Evolutionary conservation across 2,888 invertebrate genomes (phyloP).

Genomic region (Priocnemis perturbator): DNA sequence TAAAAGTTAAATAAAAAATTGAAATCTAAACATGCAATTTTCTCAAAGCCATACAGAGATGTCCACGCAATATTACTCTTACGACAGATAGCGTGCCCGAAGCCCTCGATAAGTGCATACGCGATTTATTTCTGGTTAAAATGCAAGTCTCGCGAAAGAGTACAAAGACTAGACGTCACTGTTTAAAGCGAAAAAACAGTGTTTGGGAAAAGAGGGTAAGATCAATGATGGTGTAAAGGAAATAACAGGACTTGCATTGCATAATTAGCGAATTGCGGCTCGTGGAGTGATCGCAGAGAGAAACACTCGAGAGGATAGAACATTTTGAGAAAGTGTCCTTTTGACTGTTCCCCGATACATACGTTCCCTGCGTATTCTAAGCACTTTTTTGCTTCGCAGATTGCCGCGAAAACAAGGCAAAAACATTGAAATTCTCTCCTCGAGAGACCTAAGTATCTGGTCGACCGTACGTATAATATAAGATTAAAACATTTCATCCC

Average conservation of each 20-base stretch:
- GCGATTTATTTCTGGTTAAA: not conserved
- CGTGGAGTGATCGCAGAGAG: not conserved
- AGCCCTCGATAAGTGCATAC: not conserved
- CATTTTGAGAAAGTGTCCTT: not conserved
- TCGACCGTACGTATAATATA: not conserved
- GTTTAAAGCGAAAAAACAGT: not conserved
- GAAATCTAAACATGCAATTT: too few species aligned
- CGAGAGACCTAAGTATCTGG: slow-evolving; percentile 4
- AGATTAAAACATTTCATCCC: slow-evolving; percentile 1
- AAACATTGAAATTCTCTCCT: slow-evolving; percentile 5
- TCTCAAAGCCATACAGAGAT: too few species aligned
- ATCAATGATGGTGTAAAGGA: not conserved
- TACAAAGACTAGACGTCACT: slow-evolving; percentile 14
- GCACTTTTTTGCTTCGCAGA: too few species aligned
- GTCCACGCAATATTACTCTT: not conserved
- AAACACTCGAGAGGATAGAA: not conserved
- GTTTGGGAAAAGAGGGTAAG: not conserved
- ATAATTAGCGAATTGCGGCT: not conserved
- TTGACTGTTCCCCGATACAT: not conserved
- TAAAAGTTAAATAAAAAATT: too few species aligned
- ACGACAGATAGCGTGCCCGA: slow-evolving; percentile 2
- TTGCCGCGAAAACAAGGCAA: not conserved
- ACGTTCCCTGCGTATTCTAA: slow-evolving; percentile 2
- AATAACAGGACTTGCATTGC: not conserved
- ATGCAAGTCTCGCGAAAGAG: not conserved